Evolutionary conservation across 2,888 invertebrate genomes (phyloP), one percentile per base, ranked within the genome.

Genomic region (Tinea pellionella): DNA sequence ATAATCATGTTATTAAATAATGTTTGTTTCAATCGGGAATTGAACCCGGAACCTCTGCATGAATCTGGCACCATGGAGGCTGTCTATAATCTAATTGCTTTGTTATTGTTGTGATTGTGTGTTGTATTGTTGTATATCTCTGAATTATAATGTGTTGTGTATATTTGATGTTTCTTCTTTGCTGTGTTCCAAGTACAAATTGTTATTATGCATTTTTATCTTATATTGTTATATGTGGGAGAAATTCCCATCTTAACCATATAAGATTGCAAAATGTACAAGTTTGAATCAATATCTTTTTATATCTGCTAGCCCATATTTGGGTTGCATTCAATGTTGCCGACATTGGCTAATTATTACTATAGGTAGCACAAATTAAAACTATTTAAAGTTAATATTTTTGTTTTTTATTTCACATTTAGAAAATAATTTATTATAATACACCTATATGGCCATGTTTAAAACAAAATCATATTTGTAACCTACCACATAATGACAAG

Each of bases 81-180:
- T n/a, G n/a, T n/a, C n/a, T n/a, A n/a, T 42, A 42, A 42, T 42
- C 4, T 13, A 16, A 13, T 37, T 11, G n/a, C 61, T 24, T 62
- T 61, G 42, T 63, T 63, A 64, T 60, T 61, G 55, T 64, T 65
- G 62, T 67, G 53, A 61, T 61, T 64, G 67, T 72, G 68, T 73
- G 70, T 66, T 64, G 19, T 55, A 19, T 29, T 55, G 19, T 55
- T 18, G 1, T 19, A 29, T 53, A 24, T 55, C 3, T 55, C n/a
- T 55, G 24, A 19, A n/a, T n/a, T n/a, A n/a, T 16, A 55, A 29
- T 19, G 1, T 7, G 24, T 24, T 24, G 2, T 53, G 9, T 37
- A n/a, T 55, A 18, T n/a, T n/a, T n/a, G n/a, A n/a, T n/a, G 15
- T 55, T 19, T 55, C 55, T 55, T 24, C 37, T 19, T 60, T 15